These are phyloP conservation scores for Porphyrio hochstetteri DNA, from an alignment of 2,113 vertebrate genomes.

Conservation along the genomic window DNA sequence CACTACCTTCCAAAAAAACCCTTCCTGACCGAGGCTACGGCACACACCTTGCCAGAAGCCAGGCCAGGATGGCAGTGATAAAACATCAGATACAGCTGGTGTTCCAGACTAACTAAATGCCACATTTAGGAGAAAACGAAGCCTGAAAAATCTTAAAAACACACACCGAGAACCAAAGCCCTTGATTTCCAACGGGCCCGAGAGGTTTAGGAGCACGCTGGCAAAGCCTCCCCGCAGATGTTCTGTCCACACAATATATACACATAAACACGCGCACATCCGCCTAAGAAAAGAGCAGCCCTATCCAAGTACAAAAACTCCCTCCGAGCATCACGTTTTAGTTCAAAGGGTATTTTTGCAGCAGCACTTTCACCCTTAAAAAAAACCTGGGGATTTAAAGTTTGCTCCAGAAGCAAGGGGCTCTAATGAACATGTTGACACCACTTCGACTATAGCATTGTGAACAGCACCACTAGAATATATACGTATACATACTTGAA, in stretches of 20 bases:
- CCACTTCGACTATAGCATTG: not conserved
- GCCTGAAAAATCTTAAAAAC: not conserved
- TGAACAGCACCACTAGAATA: conserved; percentile 16
- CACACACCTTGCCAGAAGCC: not conserved
- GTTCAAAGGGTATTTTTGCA: conserved; percentile 1
- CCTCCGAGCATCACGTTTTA: not conserved
- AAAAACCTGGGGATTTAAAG: not conserved
- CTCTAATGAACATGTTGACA: conserved; percentile 49
- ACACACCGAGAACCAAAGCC: not conserved
- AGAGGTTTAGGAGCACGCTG: not conserved
- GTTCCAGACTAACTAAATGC: not conserved
- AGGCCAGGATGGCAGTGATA: not conserved
- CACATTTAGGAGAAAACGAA: not conserved
- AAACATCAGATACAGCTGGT: not conserved
- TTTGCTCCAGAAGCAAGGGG: not conserved
- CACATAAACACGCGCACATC: not conserved
- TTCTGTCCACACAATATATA: not conserved
- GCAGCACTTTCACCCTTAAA: conserved; percentile 6
- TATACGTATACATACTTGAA: conserved; percentile 55
- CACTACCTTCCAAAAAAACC: not conserved
- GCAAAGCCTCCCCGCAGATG: not conserved
- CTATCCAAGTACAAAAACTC: not conserved
- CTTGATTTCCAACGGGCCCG: not conserved
- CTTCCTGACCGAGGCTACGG: not conserved
- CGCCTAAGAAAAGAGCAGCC: not conserved